Evolutionary conservation across 2,888 invertebrate genomes (phyloP).

Genomic region (Standfussiana lucernea): DNA sequence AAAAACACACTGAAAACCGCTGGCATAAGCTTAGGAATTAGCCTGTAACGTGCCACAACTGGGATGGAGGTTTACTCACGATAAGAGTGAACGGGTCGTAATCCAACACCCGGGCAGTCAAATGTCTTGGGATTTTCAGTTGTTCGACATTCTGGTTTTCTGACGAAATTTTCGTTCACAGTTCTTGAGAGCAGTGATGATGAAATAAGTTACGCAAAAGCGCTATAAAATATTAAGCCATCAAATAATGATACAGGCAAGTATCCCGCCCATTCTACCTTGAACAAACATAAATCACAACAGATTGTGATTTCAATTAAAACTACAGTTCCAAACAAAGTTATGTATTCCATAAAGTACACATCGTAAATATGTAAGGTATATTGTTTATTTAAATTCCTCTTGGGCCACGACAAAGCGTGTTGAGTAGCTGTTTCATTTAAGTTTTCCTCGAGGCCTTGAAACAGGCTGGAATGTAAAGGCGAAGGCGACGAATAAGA

Average conservation of each 20-base stretch:
- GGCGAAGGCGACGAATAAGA: constrained; percentile 2
- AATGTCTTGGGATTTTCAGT: background rate
- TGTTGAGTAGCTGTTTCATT: constrained; percentile 78
- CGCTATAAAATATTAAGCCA: background rate
- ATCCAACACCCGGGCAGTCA: background rate
- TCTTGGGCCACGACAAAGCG: constrained; percentile 69
- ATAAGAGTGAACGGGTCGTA: background rate
- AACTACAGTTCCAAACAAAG: constrained; percentile 30
- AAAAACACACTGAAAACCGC: background rate
- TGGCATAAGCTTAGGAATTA: background rate
- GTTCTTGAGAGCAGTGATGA: background rate
- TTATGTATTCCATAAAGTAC: constrained; percentile 43
- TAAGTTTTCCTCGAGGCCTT: constrained; percentile 67
- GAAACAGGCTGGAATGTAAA: constrained; percentile 40
- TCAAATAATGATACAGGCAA: background rate
- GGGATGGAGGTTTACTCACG: background rate
- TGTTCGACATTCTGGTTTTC: background rate
- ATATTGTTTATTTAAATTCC: constrained; percentile 69
- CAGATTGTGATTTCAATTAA: constrained; percentile 33
- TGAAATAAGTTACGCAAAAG: background rate
- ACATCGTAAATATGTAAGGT: constrained; percentile 45
- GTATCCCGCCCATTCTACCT: background rate
- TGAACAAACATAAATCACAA: constrained; percentile 1
- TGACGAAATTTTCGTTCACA: background rate
- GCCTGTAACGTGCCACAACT: background rate